phyloP scores from a whole-genome alignment of 2,888 invertebrate species.

The Mythimna lalbum region DNA sequence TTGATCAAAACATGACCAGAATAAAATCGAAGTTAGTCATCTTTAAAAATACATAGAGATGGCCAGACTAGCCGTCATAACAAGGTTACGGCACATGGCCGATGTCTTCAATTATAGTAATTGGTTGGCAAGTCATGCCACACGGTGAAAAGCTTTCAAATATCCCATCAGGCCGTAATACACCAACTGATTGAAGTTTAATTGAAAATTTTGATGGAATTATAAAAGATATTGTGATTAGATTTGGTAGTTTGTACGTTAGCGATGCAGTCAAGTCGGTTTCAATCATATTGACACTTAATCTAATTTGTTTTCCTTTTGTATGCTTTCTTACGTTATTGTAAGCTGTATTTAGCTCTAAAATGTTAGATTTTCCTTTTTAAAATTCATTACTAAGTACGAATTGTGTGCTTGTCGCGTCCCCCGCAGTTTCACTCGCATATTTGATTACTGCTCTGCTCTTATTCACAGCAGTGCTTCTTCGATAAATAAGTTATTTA shows the following conservation, averaged over 20 bases:
- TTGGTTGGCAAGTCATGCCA: constrained; percentile 65
- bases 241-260: not conserved
- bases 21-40: not conserved
- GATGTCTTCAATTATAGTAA: constrained; percentile 64
- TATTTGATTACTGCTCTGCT: too few species aligned
- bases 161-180: constrained; percentile 33
- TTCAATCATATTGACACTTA: not conserved
- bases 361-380: too few species aligned
- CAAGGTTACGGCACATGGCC: constrained; percentile 11
- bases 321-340: not conserved
- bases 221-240: constrained; percentile 8
- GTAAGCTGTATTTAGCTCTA: too few species aligned
- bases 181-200: constrained; percentile 24
- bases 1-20: not conserved
- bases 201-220: constrained; percentile 32
- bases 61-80: constrained; percentile 11
- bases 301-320: not conserved
- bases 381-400: too few species aligned
- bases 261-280: not conserved
- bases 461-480: too few species aligned
- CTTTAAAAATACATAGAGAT: not conserved
- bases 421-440: too few species aligned
- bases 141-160: constrained; percentile 70
- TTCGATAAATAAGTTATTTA: too few species aligned
- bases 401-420: too few species aligned